Evolutionary conservation across 2,888 invertebrate species (phyloP).

Genomic region (Arenicola marina): DNA sequence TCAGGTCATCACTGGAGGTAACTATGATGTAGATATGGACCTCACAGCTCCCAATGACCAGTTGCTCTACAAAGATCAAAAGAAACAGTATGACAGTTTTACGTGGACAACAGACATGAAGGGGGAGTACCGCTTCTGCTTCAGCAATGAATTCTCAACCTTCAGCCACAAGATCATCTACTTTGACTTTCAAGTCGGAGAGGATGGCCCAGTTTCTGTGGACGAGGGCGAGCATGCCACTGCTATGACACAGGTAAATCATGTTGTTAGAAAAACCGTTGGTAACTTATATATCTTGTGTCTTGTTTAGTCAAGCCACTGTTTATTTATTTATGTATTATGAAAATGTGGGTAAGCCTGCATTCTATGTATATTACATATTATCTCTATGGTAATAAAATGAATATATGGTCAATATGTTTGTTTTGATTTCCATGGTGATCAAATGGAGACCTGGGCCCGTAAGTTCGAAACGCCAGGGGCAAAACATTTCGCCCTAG

Average conservation of each 20-base stretch:
- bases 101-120: conserved; percentile 63
- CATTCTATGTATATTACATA: no score
- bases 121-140: conserved; percentile 67
- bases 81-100: conserved; percentile 94
- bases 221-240: conserved; percentile 63
- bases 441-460: no score
- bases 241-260: conserved; percentile 76
- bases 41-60: conserved; percentile 85
- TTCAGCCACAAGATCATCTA: conserved; percentile 98
- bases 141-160: conserved; percentile 98
- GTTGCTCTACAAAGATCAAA: conserved; percentile 87
- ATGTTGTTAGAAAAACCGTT: no score
- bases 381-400: no score
- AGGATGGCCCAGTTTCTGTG: conserved; percentile 73
- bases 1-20: conserved; percentile 97
- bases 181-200: conserved; percentile 94
- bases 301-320: no score
- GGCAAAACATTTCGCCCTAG: no score
- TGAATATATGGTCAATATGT: no score
- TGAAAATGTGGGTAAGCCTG: no score
- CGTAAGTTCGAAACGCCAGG: no score
- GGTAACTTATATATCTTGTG: no score
- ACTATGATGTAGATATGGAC: conserved; percentile 95
- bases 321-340: no score
- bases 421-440: no score